phyloP scores from a whole-genome alignment of 2,113 vertebrate species.

The Porphyrio hochstetteri region DNA sequence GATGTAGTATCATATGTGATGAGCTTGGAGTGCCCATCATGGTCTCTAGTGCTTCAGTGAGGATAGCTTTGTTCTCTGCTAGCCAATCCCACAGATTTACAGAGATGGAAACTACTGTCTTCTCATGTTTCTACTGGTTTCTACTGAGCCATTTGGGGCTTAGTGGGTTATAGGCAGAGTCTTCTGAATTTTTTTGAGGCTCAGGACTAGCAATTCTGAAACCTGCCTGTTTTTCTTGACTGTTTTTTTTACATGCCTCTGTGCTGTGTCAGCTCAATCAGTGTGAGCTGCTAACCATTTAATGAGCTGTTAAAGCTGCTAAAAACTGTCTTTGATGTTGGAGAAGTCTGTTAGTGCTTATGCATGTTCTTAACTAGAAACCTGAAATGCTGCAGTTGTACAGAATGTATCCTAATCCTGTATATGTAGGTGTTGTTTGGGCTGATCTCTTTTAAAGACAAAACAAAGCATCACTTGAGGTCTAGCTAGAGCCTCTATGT shows the following conservation, averaged over 20 bases:
- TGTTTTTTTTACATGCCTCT: background rate
- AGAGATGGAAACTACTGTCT: background rate
- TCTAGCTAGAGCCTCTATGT: background rate
- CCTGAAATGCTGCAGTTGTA: background rate
- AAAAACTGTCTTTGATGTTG: background rate
- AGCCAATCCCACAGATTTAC: background rate
- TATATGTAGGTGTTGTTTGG: background rate
- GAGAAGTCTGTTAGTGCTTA: background rate
- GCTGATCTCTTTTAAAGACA: background rate
- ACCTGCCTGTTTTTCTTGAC: background rate
- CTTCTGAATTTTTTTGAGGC: background rate
- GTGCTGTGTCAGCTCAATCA: background rate
- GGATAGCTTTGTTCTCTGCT: background rate
- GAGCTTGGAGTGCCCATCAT: rapidly evolving
- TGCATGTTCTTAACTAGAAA: background rate
- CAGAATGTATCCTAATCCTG: background rate
- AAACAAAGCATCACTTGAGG: background rate
- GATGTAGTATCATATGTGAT: background rate
- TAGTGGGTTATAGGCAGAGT: rapidly evolving
- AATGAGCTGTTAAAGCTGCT: background rate
- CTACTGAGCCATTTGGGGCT: background rate
- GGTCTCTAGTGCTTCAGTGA: background rate
- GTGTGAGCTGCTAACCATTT: background rate
- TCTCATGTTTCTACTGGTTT: background rate
- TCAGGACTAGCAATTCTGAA: background rate